phyloP scores from a whole-genome alignment of 2,797 vertebrate species.

The Brotula barbata region DNA sequence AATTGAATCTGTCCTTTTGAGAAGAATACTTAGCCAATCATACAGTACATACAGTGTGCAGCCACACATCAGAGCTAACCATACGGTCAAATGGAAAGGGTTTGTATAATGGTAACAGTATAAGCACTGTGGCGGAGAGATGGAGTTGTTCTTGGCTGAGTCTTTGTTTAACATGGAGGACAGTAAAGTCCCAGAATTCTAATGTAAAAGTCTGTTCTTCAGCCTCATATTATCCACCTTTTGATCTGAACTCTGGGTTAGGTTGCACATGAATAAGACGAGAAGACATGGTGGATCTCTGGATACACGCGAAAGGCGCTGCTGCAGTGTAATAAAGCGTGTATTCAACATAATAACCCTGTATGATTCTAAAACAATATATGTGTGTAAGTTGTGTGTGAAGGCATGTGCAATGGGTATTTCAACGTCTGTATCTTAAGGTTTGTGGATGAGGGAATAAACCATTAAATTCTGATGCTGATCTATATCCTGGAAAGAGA shows the following conservation, averaged over 20 bases:
- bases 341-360: too few relatives aligned
- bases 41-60: neutral
- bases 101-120: conserved; percentile 38
- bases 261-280: conserved; percentile 5
- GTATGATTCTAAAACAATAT: too few relatives aligned
- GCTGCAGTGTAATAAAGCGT: too few relatives aligned
- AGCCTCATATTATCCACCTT: conserved; percentile 21
- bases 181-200: conserved; percentile 20
- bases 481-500: too few relatives aligned
- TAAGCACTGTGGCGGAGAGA: conserved; percentile 39
- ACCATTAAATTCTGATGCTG: too few relatives aligned
- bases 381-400: too few relatives aligned
- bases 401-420: too few relatives aligned
- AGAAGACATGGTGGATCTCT: too few relatives aligned
- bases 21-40: conserved; percentile 32
- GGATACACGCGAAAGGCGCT: too few relatives aligned
- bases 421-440: too few relatives aligned
- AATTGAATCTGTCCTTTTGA: conserved; percentile 17
- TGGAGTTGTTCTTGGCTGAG: conserved; percentile 49
- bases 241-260: conserved; percentile 36
- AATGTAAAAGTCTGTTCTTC: conserved; percentile 33
- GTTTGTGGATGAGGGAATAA: too few relatives aligned
- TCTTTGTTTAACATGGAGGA: conserved; percentile 55
- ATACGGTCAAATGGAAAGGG: conserved; percentile 4
- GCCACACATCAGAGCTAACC: conserved; percentile 17